Evolutionary conservation across 2,113 vertebrate species (phyloP), one percentile per base, ranked within the genome.

Genomic region (Oreocharis arfaki): DNA sequence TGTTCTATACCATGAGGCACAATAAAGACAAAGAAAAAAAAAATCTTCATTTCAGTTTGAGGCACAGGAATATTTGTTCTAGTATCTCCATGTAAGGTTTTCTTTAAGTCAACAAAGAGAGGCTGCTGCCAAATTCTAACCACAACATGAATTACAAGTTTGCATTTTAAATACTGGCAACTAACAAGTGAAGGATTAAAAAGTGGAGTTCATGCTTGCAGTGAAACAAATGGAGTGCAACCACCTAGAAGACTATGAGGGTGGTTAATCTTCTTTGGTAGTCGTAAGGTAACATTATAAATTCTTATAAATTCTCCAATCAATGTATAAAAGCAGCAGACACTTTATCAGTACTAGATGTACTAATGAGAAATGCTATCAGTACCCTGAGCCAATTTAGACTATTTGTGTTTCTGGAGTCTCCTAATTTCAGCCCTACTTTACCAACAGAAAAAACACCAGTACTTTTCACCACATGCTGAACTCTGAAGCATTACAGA

Each of bases 121-220:
- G 46, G 70, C n/a, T 35, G 26, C 76, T 95, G 96, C 95, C 93
- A 96, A 86, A 86, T 87, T 88, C 80, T 75, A 92, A 96, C 96
- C 93, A 78, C 93, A 93, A 46, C 17, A 52, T 33, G 83, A 93
- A 75, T 88, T 84, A 67, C 6, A 30, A 44, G 85, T 82, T 93
- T 90, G 73, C 71, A 81, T 89, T 90, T 96, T 70, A 75, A 94
- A 92, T 61, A 21, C n/a, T 88, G 87, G 85, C 95, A 96, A 77
- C 20, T 17, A 69, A 60, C 16, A 67, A 70, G 0, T 49, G 60
- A 41, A 64, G 76, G 60, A 89, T 49, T 89, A 53, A 67, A 81
- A 92, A 8, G 28, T 0, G n/a, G 60, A 50, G 70, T 15, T 92
- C 15, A 46, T 78, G 64, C 41, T 44, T 74, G 60, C 60, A 78